Percentiles rank a stretch among this genome's conserved stretches.
Evolutionary conservation across 1,140 invertebrate genomes (phyloP).

Genomic region (Lineus longissimus): DNA sequence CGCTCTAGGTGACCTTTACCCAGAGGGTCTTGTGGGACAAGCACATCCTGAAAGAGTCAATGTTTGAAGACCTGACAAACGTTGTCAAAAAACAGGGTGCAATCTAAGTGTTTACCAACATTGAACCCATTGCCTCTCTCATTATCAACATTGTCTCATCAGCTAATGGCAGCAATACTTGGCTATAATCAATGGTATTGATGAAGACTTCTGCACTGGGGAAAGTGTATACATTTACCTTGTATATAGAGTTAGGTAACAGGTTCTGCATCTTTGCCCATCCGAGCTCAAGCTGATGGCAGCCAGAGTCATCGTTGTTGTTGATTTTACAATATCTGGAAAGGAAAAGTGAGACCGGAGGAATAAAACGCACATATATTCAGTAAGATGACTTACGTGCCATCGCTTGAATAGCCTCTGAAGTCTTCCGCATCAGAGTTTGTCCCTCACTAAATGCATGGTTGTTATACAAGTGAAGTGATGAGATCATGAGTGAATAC

Average conservation of each 20-base stretch:
- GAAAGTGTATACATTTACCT: conserved; percentile 46
- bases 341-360: conserved; percentile 2
- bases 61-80: not conserved
- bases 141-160: too few species aligned
- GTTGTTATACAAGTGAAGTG: too few species aligned
- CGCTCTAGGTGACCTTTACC: conserved; percentile 38
- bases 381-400: not conserved
- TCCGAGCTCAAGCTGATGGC: conserved; percentile 94
- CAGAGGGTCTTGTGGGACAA: conserved; percentile 53
- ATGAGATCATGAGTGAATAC: too few species aligned
- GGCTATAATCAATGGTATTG: not conserved
- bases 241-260: conserved; percentile 89
- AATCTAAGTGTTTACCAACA: too few species aligned
- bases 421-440: too few species aligned
- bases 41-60: conserved; percentile 63
- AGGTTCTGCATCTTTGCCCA: conserved; percentile 94
- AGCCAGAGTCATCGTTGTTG: conserved; percentile 93
- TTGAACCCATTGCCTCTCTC: too few species aligned
- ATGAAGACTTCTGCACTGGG: not conserved
- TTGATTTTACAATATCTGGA: conserved; percentile 88
- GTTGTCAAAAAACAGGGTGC: too few species aligned
- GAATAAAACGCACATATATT: conserved; percentile 1
- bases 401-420: too few species aligned
- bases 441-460: too few species aligned
- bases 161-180: too few species aligned